Base-by-base conservation (phyloP, 1,140 invertebrate genomes). In the Spodoptera frugiperda region DNA sequence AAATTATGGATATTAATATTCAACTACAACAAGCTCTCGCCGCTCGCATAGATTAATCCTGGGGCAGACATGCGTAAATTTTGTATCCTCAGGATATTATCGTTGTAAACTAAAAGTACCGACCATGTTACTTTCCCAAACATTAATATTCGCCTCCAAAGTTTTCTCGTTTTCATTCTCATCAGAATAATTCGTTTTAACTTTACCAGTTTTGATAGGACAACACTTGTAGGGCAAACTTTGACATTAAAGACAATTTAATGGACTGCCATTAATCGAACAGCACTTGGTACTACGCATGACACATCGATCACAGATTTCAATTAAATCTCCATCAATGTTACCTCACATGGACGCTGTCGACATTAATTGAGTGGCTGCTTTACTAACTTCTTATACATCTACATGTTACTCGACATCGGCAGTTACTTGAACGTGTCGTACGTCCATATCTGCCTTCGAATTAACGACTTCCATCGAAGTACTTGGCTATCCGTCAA, bases 301-400 rank as follows among this genome's bases (percentile, higher is more conserved):
- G 53, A 46, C 53, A 71, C 33, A 73, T 61, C 44, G 55, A 73
- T 73, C 71, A 73, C 71, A 44, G 21, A 59, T 49, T 72, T 73
- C 54, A 73, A 73, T 73, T 61, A 73, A 73, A 61, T 73, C 71
- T 48, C 44, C 70, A 48, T 73, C 71, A 73, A 19, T 15, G 63
- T 67, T 46, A 57, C 71, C 54, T 73, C 54, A 59, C 51, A 55
- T 46, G 39, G 44, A 12, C 55, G 44, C 71, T 51, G 54, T 61
- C 71, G 55, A 73, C 71, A 55, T 59, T 61, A 61, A 61, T 61
- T 59, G 44, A 17, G 30, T 25, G 21, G 33, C 17, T 73, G 55
- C 61, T 73, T 73, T 73, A 73, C 71, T 73, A 33, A 61, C 54
- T 61, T 57, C 44, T 59, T 61, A 48, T 65, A 49, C 63, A n/a